These are phyloP conservation scores for Drosophila antonietae DNA, from an alignment of 2,888 invertebrate genomes.

Conservation along the genomic window DNA sequence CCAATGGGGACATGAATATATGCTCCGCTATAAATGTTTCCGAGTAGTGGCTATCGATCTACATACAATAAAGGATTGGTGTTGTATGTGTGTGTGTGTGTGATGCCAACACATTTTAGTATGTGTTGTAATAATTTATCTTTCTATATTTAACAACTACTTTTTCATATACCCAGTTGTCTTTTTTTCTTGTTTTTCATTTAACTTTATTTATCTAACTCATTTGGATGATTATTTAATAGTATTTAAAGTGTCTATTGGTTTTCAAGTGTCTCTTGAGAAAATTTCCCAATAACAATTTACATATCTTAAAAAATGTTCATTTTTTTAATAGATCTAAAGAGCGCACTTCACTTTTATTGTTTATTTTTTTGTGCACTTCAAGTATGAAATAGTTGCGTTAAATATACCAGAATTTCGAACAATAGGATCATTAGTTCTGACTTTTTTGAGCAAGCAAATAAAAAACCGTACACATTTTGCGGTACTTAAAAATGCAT, in stretches of 20 bases:
- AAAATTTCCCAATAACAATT: constrained; percentile 1
- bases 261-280: background rate
- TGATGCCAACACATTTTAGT: constrained; percentile 6
- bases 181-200: background rate
- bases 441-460: background rate
- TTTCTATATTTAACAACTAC: background rate
- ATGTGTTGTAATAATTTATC: background rate
- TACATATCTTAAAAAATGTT: background rate
- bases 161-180: too few species aligned
- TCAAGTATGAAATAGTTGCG: background rate
- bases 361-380: background rate
- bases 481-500: constrained; percentile 9
- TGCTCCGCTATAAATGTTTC: constrained; percentile 61
- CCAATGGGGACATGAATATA: constrained; percentile 63
- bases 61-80: constrained; percentile 21
- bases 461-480: background rate
- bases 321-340: constrained; percentile 4
- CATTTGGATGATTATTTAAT: background rate
- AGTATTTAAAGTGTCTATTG: background rate
- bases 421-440: constrained; percentile 4
- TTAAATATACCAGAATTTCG: background rate
- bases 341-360: constrained; percentile 6
- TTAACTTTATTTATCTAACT: background rate
- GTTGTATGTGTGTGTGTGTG: constrained; percentile 4
- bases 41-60: constrained; percentile 25